Percentiles rank a stretch among this genome's conserved stretches.
Evolutionary conservation across 2,888 invertebrate species (phyloP).

Genomic region (Anoncus sp.): DNA sequence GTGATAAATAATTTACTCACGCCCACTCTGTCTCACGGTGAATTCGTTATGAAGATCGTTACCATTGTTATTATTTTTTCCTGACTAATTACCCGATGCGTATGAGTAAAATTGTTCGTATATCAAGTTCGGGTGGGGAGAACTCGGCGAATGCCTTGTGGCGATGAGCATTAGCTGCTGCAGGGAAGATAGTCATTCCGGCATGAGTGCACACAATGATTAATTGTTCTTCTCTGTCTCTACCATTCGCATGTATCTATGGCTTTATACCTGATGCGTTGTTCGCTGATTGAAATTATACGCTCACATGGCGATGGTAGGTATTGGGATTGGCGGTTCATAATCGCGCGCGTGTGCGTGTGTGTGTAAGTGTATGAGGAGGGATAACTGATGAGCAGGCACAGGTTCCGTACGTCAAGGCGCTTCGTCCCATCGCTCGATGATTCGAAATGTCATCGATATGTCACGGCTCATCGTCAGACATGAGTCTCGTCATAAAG

Average conservation of each 20-base stretch:
- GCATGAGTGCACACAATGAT: slow-evolving; percentile 50
- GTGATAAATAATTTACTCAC: slow-evolving; percentile 48
- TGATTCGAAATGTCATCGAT: slow-evolving; percentile 58
- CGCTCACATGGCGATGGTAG: slow-evolving; percentile 21
- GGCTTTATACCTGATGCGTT: slow-evolving; percentile 48
- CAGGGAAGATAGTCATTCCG: slow-evolving; percentile 39
- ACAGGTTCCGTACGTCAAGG: slow-evolving; percentile 6
- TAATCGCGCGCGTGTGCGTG: background rate
- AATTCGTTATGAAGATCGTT: slow-evolving; percentile 40
- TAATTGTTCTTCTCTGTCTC: slow-evolving; percentile 54
- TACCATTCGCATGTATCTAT: slow-evolving; percentile 18
- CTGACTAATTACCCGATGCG: slow-evolving; percentile 44
- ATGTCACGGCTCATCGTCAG: slow-evolving; percentile 39
- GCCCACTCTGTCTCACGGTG: slow-evolving; percentile 33
- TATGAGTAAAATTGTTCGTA: slow-evolving; percentile 26
- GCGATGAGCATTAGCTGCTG: slow-evolving; percentile 33
- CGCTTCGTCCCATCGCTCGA: slow-evolving; percentile 20
- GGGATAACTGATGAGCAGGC: slow-evolving; percentile 16
- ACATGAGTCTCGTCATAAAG: slow-evolving; percentile 10
- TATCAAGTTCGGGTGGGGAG: background rate
- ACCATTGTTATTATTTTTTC: slow-evolving; percentile 35
- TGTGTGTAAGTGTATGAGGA: background rate
- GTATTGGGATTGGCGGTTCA: slow-evolving; percentile 25
- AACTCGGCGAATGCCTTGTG: slow-evolving; percentile 12
- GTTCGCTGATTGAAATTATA: slow-evolving; percentile 53